phyloP scores from a whole-genome alignment of 2,888 invertebrate genomes.

The Eupithecia centaureata region DNA sequence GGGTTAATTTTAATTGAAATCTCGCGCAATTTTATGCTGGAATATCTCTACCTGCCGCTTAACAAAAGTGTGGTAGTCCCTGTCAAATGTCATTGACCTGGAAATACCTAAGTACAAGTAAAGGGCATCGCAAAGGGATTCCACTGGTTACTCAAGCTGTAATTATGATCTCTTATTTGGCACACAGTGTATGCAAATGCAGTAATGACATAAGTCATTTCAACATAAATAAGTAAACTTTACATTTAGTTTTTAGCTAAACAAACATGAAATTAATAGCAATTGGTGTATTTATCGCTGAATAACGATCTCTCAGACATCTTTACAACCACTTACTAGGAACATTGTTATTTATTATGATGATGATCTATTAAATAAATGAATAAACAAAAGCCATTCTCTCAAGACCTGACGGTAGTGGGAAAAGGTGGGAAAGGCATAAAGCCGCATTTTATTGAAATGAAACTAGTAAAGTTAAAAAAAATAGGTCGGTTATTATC shows the following conservation, averaged over 20 bases:
- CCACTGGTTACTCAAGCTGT: slow-evolving; percentile 36
- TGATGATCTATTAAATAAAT: too few species aligned
- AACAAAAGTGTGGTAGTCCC: background rate
- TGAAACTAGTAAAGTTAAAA: too few species aligned
- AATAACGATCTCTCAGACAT: background rate
- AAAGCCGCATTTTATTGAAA: too few species aligned
- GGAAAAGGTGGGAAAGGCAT: too few species aligned
- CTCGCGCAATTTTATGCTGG: background rate
- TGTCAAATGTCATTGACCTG: slow-evolving; percentile 30
- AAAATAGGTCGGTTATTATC: background rate
- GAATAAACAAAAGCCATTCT: too few species aligned
- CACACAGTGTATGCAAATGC: slow-evolving; percentile 21
- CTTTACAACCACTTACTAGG: too few species aligned
- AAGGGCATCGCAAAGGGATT: slow-evolving; percentile 42
- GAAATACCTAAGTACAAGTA: slow-evolving; percentile 19
- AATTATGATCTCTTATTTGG: slow-evolving; percentile 43
- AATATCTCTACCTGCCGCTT: background rate
- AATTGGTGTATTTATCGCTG: background rate
- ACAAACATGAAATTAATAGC: background rate
- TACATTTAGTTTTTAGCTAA: background rate
- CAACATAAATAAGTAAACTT: background rate
- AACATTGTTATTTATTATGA: too few species aligned
- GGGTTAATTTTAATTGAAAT: too few species aligned
- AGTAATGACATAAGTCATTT: slow-evolving; percentile 22
- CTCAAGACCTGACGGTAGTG: too few species aligned